Evolutionary conservation across 2,113 vertebrate genomes (phyloP).

Genomic region (Mola mola): DNA sequence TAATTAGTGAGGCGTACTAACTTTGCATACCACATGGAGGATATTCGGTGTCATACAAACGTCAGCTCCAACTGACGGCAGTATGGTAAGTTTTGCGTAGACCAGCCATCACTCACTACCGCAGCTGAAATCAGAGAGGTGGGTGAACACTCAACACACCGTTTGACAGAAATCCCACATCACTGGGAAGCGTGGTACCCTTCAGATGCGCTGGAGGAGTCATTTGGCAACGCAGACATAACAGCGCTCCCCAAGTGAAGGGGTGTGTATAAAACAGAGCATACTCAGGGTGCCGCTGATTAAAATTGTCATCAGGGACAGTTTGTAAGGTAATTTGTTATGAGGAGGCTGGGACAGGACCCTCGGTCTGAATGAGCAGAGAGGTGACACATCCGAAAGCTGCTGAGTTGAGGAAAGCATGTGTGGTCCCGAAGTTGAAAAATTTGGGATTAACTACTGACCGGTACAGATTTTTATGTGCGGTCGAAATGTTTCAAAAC

Average conservation of each 20-base stretch:
- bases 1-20: too few relatives aligned
- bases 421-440: constrained; percentile 23
- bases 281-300: constrained; percentile 37
- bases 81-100: constrained; percentile 36
- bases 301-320: constrained; percentile 54
- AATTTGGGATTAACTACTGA: too few relatives aligned
- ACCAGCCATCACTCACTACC: constrained; percentile 46
- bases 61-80: constrained; percentile 12
- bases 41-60: constrained; percentile 62
- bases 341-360: constrained; percentile 6
- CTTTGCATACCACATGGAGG: constrained; percentile 31
- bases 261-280: constrained; percentile 42
- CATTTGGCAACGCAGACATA: constrained; percentile 58
- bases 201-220: constrained; percentile 47
- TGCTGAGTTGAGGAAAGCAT: neutral
- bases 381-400: neutral
- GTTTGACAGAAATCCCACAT: constrained; percentile 49
- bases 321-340: constrained; percentile 42
- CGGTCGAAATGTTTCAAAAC: too few relatives aligned
- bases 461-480: too few relatives aligned
- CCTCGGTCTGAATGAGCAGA: neutral
- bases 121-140: constrained; percentile 66
- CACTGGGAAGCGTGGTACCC: constrained; percentile 47
- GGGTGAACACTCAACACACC: constrained; percentile 8
- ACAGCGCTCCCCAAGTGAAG: constrained; percentile 57